Evolutionary conservation across 2,888 invertebrate genomes (phyloP), one percentile per base, ranked within the genome.

Genomic region (Agrenia bidenticulata): DNA sequence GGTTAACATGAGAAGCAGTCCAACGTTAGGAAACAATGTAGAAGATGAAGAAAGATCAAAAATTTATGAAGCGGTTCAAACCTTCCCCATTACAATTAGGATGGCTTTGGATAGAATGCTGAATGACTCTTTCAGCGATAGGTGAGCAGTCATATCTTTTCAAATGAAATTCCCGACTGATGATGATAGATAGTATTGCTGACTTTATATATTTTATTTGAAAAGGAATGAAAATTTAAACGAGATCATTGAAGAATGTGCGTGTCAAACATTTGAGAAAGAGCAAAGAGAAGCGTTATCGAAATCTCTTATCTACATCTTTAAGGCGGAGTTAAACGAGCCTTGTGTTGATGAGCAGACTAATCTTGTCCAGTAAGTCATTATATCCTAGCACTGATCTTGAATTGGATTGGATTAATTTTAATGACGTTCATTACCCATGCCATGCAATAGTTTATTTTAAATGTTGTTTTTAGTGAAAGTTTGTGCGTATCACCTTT

Each of bases 41-140:
- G 73, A 72, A 60, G 76, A 76, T 24, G 70, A 71, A 1, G 74
- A 74, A 32, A 61, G 70, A 23, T 69, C 70, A 9, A 72, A 70
- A 61, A 72, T 75, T 15, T 72, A 73, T 51, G 73, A 75, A 59
- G 63, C 72, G 21, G 70, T 73, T 11, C 73, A 70, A 49, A 56
- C 63, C 5, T 68, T 76, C 17, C 67, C 70, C 15, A 67, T 73
- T 2, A 70, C 53, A 55, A 53, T 74, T 17, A 60, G 76, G 24
- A 67, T 76, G 64, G 69, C 73, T 19, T 57, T 76, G 17, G 74
- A 74, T 45, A 56, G 64, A 21, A 61, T 76, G 67, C 49, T 76
- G 19, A 67, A 61, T 27, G 70, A 74, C 26, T 53, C 64, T 17
- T 26, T 32, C 39, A 63, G 56, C 27, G 68, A 68, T 45, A 72